phyloP scores from a whole-genome alignment of 1,140 invertebrate genomes.

The Drosophila persimilis region DNA sequence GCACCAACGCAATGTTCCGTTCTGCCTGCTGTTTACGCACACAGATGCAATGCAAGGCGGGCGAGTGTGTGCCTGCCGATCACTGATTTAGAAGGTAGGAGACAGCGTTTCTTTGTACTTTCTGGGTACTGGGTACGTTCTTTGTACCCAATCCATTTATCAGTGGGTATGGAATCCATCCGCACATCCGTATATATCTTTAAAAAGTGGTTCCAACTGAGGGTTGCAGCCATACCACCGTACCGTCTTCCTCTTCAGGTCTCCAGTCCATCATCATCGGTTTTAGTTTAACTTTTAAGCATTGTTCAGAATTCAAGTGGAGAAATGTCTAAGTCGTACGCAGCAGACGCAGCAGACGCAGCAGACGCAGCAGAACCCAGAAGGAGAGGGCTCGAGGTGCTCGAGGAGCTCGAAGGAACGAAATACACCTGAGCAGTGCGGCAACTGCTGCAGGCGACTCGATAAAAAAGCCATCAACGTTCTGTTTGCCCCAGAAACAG shows the following conservation, averaged over 20 bases:
- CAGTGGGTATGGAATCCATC: no score
- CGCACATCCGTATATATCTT: neutral
- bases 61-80: no score
- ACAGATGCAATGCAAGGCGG: no score
- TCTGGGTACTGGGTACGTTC: no score
- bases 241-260: constrained; percentile 10
- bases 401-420: constrained; percentile 44
- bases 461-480: constrained; percentile 72
- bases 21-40: no score
- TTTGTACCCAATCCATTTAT: no score
- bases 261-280: constrained; percentile 25
- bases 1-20: no score
- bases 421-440: constrained; percentile 45
- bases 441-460: constrained; percentile 57
- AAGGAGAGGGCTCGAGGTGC: constrained; percentile 1
- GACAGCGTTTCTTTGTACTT: no score
- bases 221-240: neutral
- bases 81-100: no score
- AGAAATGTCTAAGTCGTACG: constrained; percentile 14
- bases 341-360: constrained; percentile 8
- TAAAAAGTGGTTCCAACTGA: constrained; percentile 10
- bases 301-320: constrained; percentile 35
- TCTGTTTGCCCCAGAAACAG: constrained; percentile 49
- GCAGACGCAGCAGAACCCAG: constrained; percentile 7
- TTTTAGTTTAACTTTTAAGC: constrained; percentile 36